A percentile compares a stretch with the other conserved stretches of the same genome.
Evolutionary conservation across 2,888 invertebrate species (phyloP).

Genomic region (Hyppa rectilinea): DNA sequence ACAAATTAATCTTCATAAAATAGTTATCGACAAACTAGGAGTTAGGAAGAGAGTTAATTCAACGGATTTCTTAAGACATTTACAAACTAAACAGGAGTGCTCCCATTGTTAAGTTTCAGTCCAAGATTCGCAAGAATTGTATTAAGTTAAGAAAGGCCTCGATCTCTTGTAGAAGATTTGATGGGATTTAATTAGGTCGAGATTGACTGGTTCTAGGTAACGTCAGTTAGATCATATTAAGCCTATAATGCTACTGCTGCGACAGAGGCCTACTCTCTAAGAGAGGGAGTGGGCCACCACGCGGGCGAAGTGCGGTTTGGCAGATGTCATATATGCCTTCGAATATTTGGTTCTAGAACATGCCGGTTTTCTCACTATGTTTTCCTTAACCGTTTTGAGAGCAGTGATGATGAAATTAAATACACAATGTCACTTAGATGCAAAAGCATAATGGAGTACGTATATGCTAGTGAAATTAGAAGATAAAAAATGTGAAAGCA

Average conservation of each 20-base stretch:
- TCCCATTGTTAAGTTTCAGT: conserved; percentile 35
- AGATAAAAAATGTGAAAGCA: neutral
- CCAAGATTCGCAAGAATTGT: conserved; percentile 42
- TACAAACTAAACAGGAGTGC: conserved; percentile 19
- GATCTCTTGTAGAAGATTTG: conserved; percentile 51
- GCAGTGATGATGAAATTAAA: no score
- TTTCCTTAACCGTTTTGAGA: no score
- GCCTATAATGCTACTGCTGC: no score
- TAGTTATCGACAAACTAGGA: neutral
- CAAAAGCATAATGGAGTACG: conserved; percentile 30
- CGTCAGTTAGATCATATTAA: conserved; percentile 50
- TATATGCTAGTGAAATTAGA: neutral
- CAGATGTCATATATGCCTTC: no score
- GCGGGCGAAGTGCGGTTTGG: no score
- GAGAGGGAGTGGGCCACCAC: no score
- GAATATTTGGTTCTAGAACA: no score
- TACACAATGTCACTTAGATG: conserved; percentile 50
- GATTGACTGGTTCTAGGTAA: conserved; percentile 44
- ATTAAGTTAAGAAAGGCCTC: conserved; percentile 36
- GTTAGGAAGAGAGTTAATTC: conserved; percentile 1
- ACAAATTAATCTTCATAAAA: neutral
- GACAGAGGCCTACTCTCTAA: no score
- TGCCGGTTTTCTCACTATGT: no score
- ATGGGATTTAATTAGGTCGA: conserved; percentile 59
- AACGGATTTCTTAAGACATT: conserved; percentile 15